These are phyloP conservation scores for Baccha elongata DNA, from an alignment of 2,888 invertebrate species.

Conservation along the genomic window DNA sequence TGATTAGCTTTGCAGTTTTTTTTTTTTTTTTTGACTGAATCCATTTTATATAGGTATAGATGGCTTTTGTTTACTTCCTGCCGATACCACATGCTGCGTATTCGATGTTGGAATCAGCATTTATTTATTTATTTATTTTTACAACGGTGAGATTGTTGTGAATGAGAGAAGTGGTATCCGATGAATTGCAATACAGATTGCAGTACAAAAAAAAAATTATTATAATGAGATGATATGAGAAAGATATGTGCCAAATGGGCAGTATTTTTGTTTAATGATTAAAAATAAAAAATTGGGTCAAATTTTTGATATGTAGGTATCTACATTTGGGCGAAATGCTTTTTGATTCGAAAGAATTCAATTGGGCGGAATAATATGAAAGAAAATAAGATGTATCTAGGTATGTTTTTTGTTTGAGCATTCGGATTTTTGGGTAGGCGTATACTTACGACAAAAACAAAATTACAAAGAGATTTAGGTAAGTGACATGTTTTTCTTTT, in stretches of 20 bases:
- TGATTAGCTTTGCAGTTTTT: constrained; percentile 19
- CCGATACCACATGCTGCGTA: constrained; percentile 51
- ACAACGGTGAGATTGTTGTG: constrained; percentile 23
- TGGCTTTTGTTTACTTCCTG: constrained; percentile 62
- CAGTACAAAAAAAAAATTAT: constrained; percentile 20
- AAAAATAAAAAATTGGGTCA: constrained; percentile 37
- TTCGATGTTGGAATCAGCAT: constrained; percentile 49
- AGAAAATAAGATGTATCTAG: no score
- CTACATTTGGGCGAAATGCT: constrained; percentile 35
- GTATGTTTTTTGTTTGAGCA: no score
- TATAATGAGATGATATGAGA: constrained; percentile 19
- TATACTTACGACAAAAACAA: no score
- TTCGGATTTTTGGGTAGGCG: no score
- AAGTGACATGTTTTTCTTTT: no score
- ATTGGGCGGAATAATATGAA: no score
- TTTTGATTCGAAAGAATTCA: no score
- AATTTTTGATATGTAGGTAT: no score
- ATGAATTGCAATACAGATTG: constrained; percentile 39
- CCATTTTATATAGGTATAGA: constrained; percentile 20
- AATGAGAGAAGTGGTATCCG: not conserved
- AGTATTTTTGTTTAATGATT: not conserved
- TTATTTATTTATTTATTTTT: not conserved
- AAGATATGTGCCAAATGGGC: constrained; percentile 28
- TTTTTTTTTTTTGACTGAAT: not conserved
- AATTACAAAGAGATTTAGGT: no score